Evolutionary conservation across 2,797 vertebrate species (phyloP).

Genomic region (Leptodactylus fallax): DNA sequence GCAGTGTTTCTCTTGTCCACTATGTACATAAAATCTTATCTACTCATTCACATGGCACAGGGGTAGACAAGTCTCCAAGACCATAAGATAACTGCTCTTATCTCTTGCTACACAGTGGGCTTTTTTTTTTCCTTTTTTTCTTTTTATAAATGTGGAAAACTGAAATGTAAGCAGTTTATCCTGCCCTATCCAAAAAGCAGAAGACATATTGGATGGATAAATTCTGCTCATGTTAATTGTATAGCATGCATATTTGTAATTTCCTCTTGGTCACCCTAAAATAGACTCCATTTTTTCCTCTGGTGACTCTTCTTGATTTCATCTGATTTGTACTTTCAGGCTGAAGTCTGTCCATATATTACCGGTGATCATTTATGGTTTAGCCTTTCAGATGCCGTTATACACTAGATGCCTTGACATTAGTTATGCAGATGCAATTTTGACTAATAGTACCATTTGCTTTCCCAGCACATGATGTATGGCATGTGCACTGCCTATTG

Average conservation of each 20-base stretch:
- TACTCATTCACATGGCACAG: neutral
- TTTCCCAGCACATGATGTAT: slow-evolving; percentile 41
- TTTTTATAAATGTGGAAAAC: neutral
- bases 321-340: neutral
- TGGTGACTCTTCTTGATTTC: neutral
- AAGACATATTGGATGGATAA: no score
- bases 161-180: neutral
- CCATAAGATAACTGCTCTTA: neutral
- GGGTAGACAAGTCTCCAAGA: neutral
- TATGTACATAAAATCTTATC: neutral
- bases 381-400: neutral
- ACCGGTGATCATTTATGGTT: neutral
- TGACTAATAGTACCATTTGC: slow-evolving; percentile 37
- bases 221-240: no score
- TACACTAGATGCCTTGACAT: neutral
- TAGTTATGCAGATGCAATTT: slow-evolving; percentile 46
- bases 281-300: neutral
- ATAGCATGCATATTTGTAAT: no score
- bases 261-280: neutral
- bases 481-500: slow-evolving; percentile 12
- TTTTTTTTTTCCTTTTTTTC: neutral
- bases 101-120: neutral
- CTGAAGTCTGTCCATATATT: neutral
- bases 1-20: neutral
- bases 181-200: no score